These are phyloP conservation scores for Gyrodactylus bullatarudis DNA, from an alignment of 1,140 invertebrate species.

Conservation along the genomic window DNA sequence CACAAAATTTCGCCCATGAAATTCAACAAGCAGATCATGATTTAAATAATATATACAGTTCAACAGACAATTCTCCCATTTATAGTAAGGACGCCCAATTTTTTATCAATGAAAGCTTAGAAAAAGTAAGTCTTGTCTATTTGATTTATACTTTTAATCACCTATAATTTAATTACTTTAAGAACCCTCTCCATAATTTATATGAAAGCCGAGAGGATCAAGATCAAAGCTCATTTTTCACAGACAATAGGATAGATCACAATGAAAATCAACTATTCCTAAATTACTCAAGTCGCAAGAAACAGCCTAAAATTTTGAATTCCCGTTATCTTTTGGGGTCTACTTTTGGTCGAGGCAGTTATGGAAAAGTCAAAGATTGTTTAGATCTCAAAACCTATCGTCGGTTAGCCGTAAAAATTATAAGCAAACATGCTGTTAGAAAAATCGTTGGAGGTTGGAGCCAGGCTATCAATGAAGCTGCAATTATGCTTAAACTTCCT, in stretches of 20 bases:
- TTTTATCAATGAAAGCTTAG: too few species aligned
- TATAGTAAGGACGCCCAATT: too few species aligned
- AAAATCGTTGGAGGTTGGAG: neutral
- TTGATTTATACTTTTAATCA: too few species aligned
- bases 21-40: too few species aligned
- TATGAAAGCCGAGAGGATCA: neutral
- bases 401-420: conserved; percentile 3
- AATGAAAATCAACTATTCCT: neutral
- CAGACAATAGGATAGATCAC: neutral
- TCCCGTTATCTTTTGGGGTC: neutral
- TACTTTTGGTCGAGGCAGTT: conserved; percentile 1
- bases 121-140: too few species aligned
- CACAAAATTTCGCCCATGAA: too few species aligned
- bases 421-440: neutral
- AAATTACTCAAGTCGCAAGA: neutral
- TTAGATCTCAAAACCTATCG: neutral
- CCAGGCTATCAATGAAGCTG: neutral
- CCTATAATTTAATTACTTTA: too few species aligned
- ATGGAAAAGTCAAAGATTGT: conserved; percentile 7
- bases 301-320: neutral
- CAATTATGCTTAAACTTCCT: neutral
- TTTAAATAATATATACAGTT: too few species aligned
- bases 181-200: neutral
- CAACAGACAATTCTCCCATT: too few species aligned
- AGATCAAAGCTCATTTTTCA: neutral